phyloP scores from a whole-genome alignment of 2,797 vertebrate species.

The Liparis tanakae region DNA sequence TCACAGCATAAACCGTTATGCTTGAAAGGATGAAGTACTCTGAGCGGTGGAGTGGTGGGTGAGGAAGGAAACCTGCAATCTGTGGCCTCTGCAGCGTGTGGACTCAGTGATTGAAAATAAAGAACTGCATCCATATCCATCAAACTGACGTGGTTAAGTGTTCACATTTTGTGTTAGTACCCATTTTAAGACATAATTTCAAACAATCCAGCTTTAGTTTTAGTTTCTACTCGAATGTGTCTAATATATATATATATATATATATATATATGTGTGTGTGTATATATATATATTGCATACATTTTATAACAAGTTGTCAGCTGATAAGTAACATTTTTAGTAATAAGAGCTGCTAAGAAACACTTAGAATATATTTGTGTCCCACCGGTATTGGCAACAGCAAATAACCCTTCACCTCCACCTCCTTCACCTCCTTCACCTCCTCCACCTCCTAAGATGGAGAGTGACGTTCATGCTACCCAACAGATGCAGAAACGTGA shows the following conservation, averaged over 20 bases:
- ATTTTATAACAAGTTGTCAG: neutral
- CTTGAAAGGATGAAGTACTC: neutral
- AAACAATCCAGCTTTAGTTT: slow-evolving; percentile 68
- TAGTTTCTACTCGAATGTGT: slow-evolving; percentile 4
- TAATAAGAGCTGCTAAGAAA: slow-evolving; percentile 7
- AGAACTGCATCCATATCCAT: slow-evolving; percentile 18
- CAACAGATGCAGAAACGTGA: slow-evolving; percentile 28
- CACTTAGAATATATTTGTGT: slow-evolving; percentile 1
- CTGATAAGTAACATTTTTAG: slow-evolving; percentile 1
- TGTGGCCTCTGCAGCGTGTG: neutral
- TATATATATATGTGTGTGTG: too few relatives aligned
- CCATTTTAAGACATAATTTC: slow-evolving; percentile 24
- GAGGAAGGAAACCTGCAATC: neutral
- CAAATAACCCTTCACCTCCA: neutral
- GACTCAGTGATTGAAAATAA: neutral
- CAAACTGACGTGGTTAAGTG: neutral
- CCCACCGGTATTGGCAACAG: neutral
- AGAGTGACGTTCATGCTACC: slow-evolving; percentile 4
- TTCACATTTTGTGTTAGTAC: slow-evolving; percentile 22
- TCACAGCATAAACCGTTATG: neutral
- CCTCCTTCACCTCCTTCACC: neutral
- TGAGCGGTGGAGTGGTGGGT: neutral
- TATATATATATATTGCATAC: slow-evolving; percentile 3
- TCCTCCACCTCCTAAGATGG: too few relatives aligned
- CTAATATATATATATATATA: neutral